These are phyloP conservation scores for Gadopsis bispinosus DNA, from an alignment of 2,797 vertebrate species.

Conservation along the genomic window DNA sequence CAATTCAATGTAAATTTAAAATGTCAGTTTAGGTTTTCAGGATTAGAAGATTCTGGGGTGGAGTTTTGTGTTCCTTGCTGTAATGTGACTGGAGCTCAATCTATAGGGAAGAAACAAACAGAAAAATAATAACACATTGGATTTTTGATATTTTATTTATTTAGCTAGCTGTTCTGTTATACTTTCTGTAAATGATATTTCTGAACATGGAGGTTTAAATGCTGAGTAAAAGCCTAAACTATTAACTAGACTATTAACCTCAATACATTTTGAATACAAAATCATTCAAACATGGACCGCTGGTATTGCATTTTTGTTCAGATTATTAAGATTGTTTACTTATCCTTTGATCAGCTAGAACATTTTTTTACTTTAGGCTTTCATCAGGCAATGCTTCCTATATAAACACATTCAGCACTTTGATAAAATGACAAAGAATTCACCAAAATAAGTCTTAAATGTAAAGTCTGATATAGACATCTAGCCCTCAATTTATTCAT, in stretches of 20 bases:
- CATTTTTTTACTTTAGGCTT: no score
- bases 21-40: neutral
- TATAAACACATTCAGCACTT: neutral
- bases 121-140: neutral
- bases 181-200: neutral
- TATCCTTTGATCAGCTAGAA: neutral
- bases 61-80: neutral
- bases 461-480: neutral
- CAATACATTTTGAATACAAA: neutral
- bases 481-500: neutral
- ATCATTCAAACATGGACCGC: no score
- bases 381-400: neutral
- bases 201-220: neutral
- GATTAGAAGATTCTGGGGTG: neutral
- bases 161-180: neutral
- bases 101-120: neutral
- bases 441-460: neutral
- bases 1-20: neutral
- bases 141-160: neutral
- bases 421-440: neutral
- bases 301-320: neutral
- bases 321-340: neutral
- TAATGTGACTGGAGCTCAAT: neutral
- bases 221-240: neutral
- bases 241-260: no score